phyloP scores from a whole-genome alignment of 2,888 invertebrate genomes.

The Onchidella celtica region DNA sequence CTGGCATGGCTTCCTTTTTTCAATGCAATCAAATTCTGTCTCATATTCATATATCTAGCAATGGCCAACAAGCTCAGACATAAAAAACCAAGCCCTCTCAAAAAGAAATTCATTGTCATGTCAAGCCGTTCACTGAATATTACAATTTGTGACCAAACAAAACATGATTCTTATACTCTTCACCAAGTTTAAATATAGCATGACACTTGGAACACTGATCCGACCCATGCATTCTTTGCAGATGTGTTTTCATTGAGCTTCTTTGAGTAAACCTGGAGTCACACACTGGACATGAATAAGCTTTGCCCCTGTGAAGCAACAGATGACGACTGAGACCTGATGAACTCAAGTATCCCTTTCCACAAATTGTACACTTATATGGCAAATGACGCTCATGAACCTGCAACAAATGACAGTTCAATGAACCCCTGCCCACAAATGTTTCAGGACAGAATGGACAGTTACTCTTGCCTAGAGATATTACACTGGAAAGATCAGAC shows the following conservation, averaged over 20 bases:
- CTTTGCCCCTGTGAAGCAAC: constrained; percentile 42
- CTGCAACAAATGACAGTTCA: constrained; percentile 25
- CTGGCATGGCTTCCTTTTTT: no score
- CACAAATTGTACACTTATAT: constrained; percentile 29
- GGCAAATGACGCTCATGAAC: constrained; percentile 11
- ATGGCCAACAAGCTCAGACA: no score
- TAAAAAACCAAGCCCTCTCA: no score
- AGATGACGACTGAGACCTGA: constrained; percentile 38
- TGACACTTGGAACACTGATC: constrained; percentile 35
- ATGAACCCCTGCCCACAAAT: not conserved
- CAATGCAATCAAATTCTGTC: no score
- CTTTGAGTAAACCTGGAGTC: constrained; percentile 37
- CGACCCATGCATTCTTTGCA: constrained; percentile 33
- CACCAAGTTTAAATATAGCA: constrained; percentile 21
- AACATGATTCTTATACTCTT: no score
- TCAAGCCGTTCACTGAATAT: no score
- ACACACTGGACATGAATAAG: constrained; percentile 41
- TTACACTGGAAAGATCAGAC: not conserved
- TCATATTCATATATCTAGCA: no score
- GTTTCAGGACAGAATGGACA: constrained; percentile 15
- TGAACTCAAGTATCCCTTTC: constrained; percentile 32
- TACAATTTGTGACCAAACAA: no score
- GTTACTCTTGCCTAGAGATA: constrained; percentile 21
- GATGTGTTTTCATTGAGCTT: constrained; percentile 42
- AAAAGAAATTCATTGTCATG: no score